A percentile compares a stretch with the other conserved stretches of the same genome.
Conservation (phyloP, 2,797 vertebrate species). For the Euthynnus affinis region DNA sequence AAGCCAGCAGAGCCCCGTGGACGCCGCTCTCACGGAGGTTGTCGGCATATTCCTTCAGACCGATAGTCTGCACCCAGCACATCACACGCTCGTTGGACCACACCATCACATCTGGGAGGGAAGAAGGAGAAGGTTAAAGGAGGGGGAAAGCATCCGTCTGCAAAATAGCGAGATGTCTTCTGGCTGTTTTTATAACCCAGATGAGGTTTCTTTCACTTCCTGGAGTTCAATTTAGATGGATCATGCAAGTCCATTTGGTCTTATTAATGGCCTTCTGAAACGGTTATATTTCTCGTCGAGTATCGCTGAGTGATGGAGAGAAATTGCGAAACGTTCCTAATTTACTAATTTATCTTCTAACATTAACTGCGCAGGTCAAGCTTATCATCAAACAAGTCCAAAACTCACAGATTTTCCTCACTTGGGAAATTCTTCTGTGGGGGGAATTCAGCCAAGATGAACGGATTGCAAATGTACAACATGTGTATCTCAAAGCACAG, state of each 20-base stretch:
- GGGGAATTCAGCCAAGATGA: constrained; percentile 36
- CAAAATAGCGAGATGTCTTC: constrained; percentile 28
- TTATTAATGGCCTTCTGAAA: background rate
- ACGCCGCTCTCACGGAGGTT: constrained; percentile 94
- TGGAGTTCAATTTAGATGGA: constrained; percentile 18
- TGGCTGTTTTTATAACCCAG: constrained; percentile 23
- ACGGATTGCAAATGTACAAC: constrained; percentile 47
- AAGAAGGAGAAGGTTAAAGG: constrained; percentile 4
- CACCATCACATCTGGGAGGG: constrained; percentile 92
- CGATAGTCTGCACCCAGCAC: constrained; percentile 93
- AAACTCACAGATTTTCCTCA: constrained; percentile 11
- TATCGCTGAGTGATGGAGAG: constrained; percentile 1
- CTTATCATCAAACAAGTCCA: constrained; percentile 5
- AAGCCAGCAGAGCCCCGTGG: constrained; percentile 91
- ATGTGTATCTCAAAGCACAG: constrained; percentile 36
- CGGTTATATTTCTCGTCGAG: background rate
- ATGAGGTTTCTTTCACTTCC: constrained; percentile 39
- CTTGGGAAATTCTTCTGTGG: constrained; percentile 19
- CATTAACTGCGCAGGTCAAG: background rate
- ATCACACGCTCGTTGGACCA: constrained; percentile 96
- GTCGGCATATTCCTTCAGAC: constrained; percentile 94
- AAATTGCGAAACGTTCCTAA: constrained; percentile 7
- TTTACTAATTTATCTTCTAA: constrained; percentile 19
- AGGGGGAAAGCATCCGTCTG: constrained; percentile 27
- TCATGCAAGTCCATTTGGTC: background rate